Base-by-base conservation (phyloP, 2,113 vertebrate species). In the Catagonus wagneri region DNA sequence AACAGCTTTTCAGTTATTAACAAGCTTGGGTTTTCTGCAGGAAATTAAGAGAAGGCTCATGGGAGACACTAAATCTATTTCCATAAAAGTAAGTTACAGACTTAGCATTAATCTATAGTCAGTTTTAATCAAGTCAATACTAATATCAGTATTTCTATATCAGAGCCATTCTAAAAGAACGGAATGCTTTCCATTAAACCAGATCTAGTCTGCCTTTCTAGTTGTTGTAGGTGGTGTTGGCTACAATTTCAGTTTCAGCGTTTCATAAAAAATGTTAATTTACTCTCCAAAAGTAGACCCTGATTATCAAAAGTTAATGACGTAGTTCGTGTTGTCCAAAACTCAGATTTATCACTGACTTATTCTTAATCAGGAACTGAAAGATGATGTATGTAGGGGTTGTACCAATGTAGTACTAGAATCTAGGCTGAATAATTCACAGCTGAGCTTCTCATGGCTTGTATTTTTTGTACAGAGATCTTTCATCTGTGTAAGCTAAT, bases 301-400 rank as follows among this genome's bases (percentile, higher is more conserved):
- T 66, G 32, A 50, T 32, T 65, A 25, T 80, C 20, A 50, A 71
- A 86, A 75, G 23, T 56, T 66, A 83, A 61, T 50, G 61, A 14
- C 2, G 23, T 23, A 20, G 4, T 58, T 74, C 50, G 12, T 58
- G 7, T 20, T 72, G 4, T 0, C 1, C 7, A 9, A 39, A 22
- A 65, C 23, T 78, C 44, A 20, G 7, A 16, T 75, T 60, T 23
- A 36, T 74, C 4, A 11, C 22, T 78, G 44, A 44, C 0, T 56
- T 58, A 32, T 27, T 93, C 2, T 68, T 32, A 58, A 5, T 36
- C 16, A 85, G 27, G 27, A 87, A 13, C 16, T 60, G 4, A 29
- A 74, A 25, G 27, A 23, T 20, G 61, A 0, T 52, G 29, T 10
- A 36, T 20, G 13, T 6, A 65, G 17, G 0, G 2, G 14, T 50